phyloP scores from a whole-genome alignment of 2,797 vertebrate species.

The Enteromius radiatus region DNA sequence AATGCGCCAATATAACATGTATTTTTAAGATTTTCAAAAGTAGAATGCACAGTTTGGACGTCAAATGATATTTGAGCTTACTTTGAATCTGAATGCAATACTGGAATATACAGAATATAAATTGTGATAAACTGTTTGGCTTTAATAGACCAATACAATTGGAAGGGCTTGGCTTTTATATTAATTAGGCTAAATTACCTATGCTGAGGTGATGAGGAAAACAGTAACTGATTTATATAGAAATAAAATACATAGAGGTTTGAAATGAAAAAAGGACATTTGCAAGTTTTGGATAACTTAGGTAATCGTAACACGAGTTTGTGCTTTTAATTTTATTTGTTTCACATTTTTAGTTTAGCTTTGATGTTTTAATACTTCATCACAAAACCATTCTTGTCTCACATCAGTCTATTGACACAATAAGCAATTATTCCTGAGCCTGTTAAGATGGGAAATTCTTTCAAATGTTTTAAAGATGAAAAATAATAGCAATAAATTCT shows the following conservation, averaged over 20 bases:
- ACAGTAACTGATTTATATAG: not conserved
- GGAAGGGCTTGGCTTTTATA: not conserved
- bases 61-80: not conserved
- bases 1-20: not conserved
- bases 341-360: slow-evolving; percentile 13
- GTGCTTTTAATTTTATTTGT: not conserved
- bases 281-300: not conserved
- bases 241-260: not conserved
- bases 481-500: not conserved
- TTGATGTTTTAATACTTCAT: slow-evolving; percentile 65
- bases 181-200: not conserved
- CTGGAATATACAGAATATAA: not conserved
- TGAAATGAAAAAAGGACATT: not conserved
- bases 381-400: not conserved
- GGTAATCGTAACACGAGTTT: not conserved
- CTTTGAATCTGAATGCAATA: not conserved
- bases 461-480: not conserved
- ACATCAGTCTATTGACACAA: slow-evolving; percentile 72
- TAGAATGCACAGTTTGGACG: not conserved
- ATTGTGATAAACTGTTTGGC: not conserved
- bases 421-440: slow-evolving; percentile 69
- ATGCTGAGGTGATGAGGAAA: not conserved
- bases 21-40: not conserved
- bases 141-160: not conserved
- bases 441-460: slow-evolving; percentile 59